Percentiles rank a stretch among this genome's conserved stretches.
phyloP scores from a whole-genome alignment of 1,140 invertebrate species.

The Tyrophagus putrescentiae region DNA sequence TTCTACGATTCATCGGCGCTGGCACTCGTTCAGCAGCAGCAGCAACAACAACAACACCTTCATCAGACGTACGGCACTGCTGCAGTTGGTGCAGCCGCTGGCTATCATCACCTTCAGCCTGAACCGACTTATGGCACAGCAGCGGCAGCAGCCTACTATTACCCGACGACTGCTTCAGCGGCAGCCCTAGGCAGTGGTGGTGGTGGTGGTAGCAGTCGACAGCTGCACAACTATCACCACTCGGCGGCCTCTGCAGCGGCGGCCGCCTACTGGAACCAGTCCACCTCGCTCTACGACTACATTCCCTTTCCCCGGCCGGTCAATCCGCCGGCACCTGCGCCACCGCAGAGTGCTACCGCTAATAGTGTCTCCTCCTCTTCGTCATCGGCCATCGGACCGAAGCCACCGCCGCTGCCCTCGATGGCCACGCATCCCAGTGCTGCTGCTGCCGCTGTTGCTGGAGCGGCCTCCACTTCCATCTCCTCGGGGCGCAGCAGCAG shows the following conservation, averaged over 20 bases:
- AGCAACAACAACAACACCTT: too few species aligned
- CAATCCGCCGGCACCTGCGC: too few species aligned
- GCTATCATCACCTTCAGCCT: constrained; percentile 8
- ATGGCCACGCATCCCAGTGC: constrained; percentile 13
- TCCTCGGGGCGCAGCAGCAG: not conserved
- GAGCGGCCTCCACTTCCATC: not conserved
- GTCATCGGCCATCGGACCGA: not conserved
- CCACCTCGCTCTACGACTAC: constrained; percentile 7
- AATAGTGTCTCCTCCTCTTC: too few species aligned
- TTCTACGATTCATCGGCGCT: constrained; percentile 8
- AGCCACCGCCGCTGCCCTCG: constrained; percentile 12
- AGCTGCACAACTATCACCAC: too few species aligned
- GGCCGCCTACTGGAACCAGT: not conserved
- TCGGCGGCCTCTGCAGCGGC: not conserved
- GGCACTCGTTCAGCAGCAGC: too few species aligned
- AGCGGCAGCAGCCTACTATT: constrained; percentile 1
- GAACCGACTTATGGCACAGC: not conserved
- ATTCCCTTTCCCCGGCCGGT: constrained; percentile 3
- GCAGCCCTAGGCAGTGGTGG: too few species aligned
- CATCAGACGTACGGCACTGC: too few species aligned
- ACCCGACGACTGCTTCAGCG: too few species aligned
- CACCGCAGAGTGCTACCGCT: not conserved
- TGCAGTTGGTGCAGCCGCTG: not conserved
- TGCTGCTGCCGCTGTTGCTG: too few species aligned
- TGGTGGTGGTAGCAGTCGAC: too few species aligned